Evolutionary conservation across 2,113 vertebrate species (phyloP).

Genomic region (Benitochromis conjunctus): DNA sequence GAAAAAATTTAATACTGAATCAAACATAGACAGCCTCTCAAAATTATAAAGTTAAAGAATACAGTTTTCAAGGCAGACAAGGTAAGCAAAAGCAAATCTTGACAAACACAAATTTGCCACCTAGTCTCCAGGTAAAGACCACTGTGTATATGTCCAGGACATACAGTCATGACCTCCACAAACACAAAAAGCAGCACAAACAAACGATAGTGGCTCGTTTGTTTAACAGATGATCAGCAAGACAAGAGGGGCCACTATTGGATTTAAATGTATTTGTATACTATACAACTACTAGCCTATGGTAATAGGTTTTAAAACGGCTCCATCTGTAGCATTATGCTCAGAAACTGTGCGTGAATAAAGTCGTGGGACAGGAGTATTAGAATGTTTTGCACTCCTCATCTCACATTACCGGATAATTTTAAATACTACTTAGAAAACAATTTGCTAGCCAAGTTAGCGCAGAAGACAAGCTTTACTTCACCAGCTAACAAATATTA

Average conservation of each 20-base stretch:
- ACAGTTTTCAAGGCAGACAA: neutral
- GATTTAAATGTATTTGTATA: neutral
- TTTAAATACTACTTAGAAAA: neutral
- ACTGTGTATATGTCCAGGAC: neutral
- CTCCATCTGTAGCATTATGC: neutral
- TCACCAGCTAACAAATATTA: constrained; percentile 33
- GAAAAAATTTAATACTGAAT: neutral
- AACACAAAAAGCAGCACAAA: neutral
- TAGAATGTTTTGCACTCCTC: neutral
- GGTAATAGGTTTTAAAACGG: neutral
- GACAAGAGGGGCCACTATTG: neutral
- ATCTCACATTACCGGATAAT: neutral
- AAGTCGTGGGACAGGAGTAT: neutral
- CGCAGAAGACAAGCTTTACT: constrained; percentile 5
- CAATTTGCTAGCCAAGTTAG: constrained; percentile 35
- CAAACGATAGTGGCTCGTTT: neutral
- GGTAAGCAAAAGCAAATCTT: neutral
- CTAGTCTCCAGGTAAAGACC: neutral
- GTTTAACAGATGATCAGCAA: neutral
- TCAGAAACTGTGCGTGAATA: neutral
- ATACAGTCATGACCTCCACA: neutral
- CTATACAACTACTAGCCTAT: neutral
- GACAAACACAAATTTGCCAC: neutral
- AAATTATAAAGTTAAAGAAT: neutral
- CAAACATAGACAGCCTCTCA: neutral